phyloP scores from a whole-genome alignment of 1,140 invertebrate genomes.

The Drosophila dunni region DNA sequence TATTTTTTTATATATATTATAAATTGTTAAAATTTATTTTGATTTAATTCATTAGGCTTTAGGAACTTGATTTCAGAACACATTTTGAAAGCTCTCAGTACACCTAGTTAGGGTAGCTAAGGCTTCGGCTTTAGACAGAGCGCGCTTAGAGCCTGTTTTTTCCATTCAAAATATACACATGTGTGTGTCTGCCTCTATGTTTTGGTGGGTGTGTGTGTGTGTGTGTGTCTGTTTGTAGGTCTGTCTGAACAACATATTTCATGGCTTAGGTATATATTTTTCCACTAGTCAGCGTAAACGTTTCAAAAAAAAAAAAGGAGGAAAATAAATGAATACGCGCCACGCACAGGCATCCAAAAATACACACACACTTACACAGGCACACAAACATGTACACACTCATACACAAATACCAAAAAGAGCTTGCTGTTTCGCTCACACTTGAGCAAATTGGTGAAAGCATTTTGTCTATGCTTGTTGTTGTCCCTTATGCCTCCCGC shows the following conservation, averaged over 20 bases:
- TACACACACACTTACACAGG: constrained; percentile 22
- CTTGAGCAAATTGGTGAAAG: constrained; percentile 26
- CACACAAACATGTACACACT: constrained; percentile 1
- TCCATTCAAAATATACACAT: neutral
- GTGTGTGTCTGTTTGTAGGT: constrained; percentile 5
- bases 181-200: neutral
- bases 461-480: constrained; percentile 52
- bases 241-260: constrained; percentile 68
- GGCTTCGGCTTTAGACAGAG: neutral
- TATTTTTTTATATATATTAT: no score
- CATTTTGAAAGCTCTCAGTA: no score
- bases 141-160: neutral
- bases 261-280: constrained; percentile 70
- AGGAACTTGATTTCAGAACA: no score
- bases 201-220: neutral
- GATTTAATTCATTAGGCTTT: no score
- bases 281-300: constrained; percentile 69
- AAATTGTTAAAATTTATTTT: neutral
- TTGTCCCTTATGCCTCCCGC: constrained; percentile 62
- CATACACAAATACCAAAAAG: constrained; percentile 4
- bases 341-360: constrained; percentile 65
- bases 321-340: constrained; percentile 77
- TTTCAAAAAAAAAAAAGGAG: constrained; percentile 52
- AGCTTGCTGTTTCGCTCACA: constrained; percentile 7
- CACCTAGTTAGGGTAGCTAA: neutral